Evolutionary conservation across 2,888 invertebrate species (phyloP), one percentile per base, ranked within the genome.

Genomic region (Acheta domesticus): DNA sequence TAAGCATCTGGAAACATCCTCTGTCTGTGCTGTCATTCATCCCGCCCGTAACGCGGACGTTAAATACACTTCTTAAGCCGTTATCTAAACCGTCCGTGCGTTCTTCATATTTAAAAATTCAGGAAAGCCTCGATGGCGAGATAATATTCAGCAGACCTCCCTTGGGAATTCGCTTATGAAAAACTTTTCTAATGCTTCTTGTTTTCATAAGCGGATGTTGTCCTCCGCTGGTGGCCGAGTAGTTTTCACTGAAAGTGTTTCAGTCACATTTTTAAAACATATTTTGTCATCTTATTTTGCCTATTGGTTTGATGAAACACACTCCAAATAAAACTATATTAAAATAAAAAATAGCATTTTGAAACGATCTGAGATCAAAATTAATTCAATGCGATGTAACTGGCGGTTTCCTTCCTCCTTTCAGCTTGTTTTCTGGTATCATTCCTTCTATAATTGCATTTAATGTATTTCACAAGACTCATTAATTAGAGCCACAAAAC

Each of bases 1-100:
- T 62, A 62, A 62, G 8, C 62, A 62, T 62, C 62, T 62, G n/a
- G 62, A 62, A 62, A 62, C 62, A 62, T 62, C 62, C 62, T 62
- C 62, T 62, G 62, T 62, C 62, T 62, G 62, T 62, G 62, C 62
- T 62, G 62, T 62, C 62, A 62, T 62, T 62, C 62, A 62, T 62
- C 62, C 62, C 62, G 62, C 14, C 16, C 14, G 62, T n/a, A 62
- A 62, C 62, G 62, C 62, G 62, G 62, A 62, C 62, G 62, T 62
- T 62, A 62, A 62, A 62, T 62, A 62, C 62, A 62, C 62, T 62
- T 62, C 62, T 62, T 62, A 62, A 12, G 62, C 62, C 62, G 62
- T n/a, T 62, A 62, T 62, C 62, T 62, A 62, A 62, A 62, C 62
- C 62, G 62, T 62, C 62, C 62, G 62, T 62, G 62, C 62, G 62